phyloP scores from a whole-genome alignment of 2,888 invertebrate genomes.

The Polymixis lichenea region DNA sequence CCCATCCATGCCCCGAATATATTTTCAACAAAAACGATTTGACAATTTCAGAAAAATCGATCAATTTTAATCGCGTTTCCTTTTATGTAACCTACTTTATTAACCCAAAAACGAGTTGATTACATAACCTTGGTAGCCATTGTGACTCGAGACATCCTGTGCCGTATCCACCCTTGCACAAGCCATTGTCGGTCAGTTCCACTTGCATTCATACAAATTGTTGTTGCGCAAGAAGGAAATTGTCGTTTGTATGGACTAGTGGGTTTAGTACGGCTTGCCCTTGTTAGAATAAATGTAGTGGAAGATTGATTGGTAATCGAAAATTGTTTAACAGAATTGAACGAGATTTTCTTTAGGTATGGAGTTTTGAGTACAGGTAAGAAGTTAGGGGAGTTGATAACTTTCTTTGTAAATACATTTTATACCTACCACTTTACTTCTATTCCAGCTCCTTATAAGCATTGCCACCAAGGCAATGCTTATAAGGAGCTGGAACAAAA shows the following conservation, averaged over 20 bases:
- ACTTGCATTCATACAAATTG: constrained; percentile 81
- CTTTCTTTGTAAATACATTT: neutral
- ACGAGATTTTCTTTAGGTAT: constrained; percentile 29
- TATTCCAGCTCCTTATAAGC: no score
- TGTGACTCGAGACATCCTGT: constrained; percentile 76
- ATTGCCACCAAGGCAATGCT: no score
- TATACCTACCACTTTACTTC: no score
- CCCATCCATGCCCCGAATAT: neutral
- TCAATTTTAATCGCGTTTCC: constrained; percentile 1
- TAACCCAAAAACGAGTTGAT: constrained; percentile 39
- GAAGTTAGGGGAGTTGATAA: constrained; percentile 5
- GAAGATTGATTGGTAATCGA: constrained; percentile 46
- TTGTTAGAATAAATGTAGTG: constrained; percentile 60
- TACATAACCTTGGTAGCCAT: constrained; percentile 56
- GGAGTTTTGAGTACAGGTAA: neutral
- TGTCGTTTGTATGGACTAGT: constrained; percentile 67
- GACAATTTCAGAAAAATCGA: neutral
- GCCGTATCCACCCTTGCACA: constrained; percentile 80
- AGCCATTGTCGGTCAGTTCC: constrained; percentile 85
- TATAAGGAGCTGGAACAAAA: no score
- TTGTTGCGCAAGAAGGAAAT: constrained; percentile 70
- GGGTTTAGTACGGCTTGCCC: constrained; percentile 59
- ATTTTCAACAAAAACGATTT: constrained; percentile 3
- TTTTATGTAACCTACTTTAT: constrained; percentile 35
- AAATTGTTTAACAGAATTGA: constrained; percentile 29